Percentiles rank a stretch among this genome's conserved stretches.
phyloP scores from a whole-genome alignment of 2,113 vertebrate species.

The Rhea pennata region DNA sequence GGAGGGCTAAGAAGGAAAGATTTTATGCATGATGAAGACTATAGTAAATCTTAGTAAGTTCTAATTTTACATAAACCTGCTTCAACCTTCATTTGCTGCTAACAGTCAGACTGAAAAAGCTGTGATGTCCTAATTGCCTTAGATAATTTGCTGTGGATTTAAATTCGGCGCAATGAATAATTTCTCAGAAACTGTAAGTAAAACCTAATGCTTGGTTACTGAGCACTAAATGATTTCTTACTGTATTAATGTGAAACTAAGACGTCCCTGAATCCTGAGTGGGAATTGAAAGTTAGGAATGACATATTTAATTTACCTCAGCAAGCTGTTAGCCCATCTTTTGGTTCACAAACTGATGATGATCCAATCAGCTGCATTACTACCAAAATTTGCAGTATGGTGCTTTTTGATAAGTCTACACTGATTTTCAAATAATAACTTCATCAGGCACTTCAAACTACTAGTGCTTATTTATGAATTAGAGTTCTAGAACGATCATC shows the following conservation, averaged over 20 bases:
- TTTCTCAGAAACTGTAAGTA: neutral
- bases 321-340: neutral
- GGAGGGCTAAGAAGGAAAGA: neutral
- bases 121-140: neutral
- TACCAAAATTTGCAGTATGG: neutral
- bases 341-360: neutral
- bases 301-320: neutral
- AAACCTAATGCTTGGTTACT: neutral
- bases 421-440: neutral
- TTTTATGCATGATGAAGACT: constrained; percentile 11
- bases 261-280: neutral
- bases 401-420: neutral
- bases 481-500: neutral
- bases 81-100: neutral
- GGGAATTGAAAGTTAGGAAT: neutral
- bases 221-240: neutral
- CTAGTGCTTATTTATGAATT: neutral
- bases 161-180: neutral
- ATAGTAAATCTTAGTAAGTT: constrained; percentile 34
- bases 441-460: neutral
- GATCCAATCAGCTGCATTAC: neutral
- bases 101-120: neutral
- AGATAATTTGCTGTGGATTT: neutral
- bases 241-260: neutral
- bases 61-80: constrained; percentile 20